These are phyloP conservation scores for Cliona cf. orientalis DNA, from an alignment of 37 sponge, comb jelly and placozoan species.

Conservation along the genomic window DNA sequence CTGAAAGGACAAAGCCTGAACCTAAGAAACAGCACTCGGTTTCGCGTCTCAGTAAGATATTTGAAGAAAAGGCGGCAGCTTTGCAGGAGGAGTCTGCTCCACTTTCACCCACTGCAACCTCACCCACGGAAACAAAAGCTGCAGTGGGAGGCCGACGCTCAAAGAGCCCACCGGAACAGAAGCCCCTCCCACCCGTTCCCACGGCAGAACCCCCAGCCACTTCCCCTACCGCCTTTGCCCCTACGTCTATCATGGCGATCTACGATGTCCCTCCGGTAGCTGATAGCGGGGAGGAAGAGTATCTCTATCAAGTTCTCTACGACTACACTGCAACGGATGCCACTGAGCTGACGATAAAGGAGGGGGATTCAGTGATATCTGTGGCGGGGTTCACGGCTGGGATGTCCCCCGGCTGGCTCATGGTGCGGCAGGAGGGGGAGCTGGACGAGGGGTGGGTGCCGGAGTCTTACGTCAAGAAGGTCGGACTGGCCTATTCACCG, in stretches of 20 bases:
- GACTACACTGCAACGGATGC: conserved; percentile 62
- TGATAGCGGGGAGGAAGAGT: neutral
- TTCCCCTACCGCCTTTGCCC: too few species aligned
- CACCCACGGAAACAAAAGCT: neutral
- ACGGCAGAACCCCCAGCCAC: neutral
- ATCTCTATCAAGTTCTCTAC: conserved; percentile 64
- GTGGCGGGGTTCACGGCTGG: neutral
- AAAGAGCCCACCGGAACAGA: too few species aligned
- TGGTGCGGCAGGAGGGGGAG: conserved; percentile 7
- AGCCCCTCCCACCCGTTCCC: neutral
- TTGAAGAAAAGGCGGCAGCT: neutral
- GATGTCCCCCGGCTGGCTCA: conserved; percentile 48
- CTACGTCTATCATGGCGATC: too few species aligned
- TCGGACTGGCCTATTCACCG: neutral
- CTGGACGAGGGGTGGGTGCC: conserved; percentile 52
- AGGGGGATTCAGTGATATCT: conserved; percentile 71
- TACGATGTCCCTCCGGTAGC: too few species aligned
- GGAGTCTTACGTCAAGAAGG: conserved; percentile 45
- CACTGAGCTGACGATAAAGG: conserved; percentile 64
- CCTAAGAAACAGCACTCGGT: neutral
- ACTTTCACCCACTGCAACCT: neutral
- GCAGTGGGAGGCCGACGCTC: neutral
- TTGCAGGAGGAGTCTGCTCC: neutral
- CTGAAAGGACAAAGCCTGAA: neutral
- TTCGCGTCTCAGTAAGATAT: neutral